phyloP scores from a whole-genome alignment of 2,113 vertebrate genomes.

The Cynoglossus semilaevis region DNA sequence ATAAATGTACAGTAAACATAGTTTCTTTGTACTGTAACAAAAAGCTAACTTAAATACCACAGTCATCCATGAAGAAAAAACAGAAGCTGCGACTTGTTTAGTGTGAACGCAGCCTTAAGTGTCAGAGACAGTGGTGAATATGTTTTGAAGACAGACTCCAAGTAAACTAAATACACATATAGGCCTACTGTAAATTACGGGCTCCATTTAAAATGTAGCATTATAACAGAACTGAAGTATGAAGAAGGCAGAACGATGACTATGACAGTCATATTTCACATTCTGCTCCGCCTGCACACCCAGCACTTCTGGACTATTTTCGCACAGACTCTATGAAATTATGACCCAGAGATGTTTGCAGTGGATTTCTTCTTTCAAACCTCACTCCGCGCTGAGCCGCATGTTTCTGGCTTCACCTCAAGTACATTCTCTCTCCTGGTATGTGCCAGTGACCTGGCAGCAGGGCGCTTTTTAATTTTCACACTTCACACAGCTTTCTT shows the following conservation, averaged over 20 bases:
- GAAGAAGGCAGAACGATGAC: not conserved
- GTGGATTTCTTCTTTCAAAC: constrained; percentile 27
- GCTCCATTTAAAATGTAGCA: not conserved
- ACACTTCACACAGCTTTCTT: not conserved
- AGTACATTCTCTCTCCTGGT: constrained; percentile 29
- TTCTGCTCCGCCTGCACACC: constrained; percentile 7
- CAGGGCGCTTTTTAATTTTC: not conserved
- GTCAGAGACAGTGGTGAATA: not conserved
- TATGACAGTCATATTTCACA: constrained; percentile 5
- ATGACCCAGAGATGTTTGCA: constrained; percentile 24
- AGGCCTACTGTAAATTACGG: not conserved
- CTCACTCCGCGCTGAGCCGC: constrained; percentile 16
- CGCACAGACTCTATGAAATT: constrained; percentile 26
- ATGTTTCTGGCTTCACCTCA: constrained; percentile 37
- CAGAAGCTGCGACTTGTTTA: not conserved
- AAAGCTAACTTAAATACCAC: too few species aligned
- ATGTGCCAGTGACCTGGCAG: constrained; percentile 17
- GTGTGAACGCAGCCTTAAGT: not conserved
- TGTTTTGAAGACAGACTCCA: not conserved
- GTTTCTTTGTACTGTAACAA: too few species aligned
- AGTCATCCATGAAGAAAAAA: not conserved
- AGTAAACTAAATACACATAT: constrained; percentile 7
- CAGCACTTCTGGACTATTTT: constrained; percentile 26
- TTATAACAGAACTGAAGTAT: not conserved
- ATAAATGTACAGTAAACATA: too few species aligned